Base-by-base conservation (phyloP, 1,140 invertebrate genomes). In the Eufriesea mexicana region DNA sequence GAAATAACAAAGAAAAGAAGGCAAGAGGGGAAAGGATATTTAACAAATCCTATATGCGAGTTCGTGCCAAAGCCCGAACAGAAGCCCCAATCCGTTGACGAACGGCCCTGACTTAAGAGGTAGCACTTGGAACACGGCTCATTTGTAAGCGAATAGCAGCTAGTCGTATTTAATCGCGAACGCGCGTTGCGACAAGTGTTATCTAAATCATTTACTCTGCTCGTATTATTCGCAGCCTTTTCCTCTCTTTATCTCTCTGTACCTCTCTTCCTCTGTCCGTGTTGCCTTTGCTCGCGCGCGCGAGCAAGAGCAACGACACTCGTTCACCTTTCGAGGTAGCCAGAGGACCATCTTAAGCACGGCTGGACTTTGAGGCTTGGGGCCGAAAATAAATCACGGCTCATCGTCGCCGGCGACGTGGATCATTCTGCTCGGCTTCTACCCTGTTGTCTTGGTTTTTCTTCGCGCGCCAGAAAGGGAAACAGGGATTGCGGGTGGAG, bases 301-400 rank as follows among this genome's bases (percentile, higher is more conserved):
- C 8, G 16, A 42, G 14, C 35, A 57, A 70, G 70, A 72, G 77
- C 83, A 75, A 87, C 59, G 71, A 81, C 86, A 79, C 75, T 57
- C 81, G 67, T 85, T 87, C 84, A 74, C 71, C 75, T 75, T 82
- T 61, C 75, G 47, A 55, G 66, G 66, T 45, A 68, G 45, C 45
- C 25, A 45, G 64, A 16, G 77, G n/a, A 62, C 45, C 45, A 68
- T 78, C 73, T 83, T 57, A 80, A 78, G 62, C 49, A 72, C 84
- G 74, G 67, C 76, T 68, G 84, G 57, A 83, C 76, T 68, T 64
- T 75, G 84, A 78, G 70, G 51, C 61, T 83, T 77, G 86, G 0
- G 59, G 86, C 86, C 86, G 86, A 92, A 92, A 92, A 92, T 92
- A 92, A 91, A 92, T 92, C 91, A 91, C 84, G 59, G 66, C 61